A percentile compares a stretch with the other conserved stretches of the same genome.
Evolutionary conservation across 30 jellyfish, hydroid and myxozoan species (phyloP).

Genomic region (Rhopilema esculentum): DNA sequence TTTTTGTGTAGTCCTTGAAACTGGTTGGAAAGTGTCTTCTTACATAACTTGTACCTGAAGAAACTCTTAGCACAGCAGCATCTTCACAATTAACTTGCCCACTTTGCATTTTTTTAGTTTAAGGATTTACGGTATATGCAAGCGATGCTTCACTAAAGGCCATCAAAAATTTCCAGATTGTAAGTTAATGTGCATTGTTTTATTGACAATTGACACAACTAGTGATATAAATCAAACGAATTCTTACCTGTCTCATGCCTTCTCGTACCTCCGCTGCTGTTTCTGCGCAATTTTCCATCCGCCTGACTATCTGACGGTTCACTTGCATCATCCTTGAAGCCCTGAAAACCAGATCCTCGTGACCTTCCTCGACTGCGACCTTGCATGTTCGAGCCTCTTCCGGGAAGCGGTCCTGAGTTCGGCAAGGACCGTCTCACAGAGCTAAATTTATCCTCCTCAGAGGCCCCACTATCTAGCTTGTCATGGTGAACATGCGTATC

Average conservation of each 20-base stretch:
- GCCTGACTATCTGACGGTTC: slow-evolving; percentile 3
- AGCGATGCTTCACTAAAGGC: too few relatives aligned
- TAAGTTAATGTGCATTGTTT: too few relatives aligned
- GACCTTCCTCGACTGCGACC: slow-evolving; percentile 39
- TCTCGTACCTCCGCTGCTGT: neutral
- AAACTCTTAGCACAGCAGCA: too few relatives aligned
- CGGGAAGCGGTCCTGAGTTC: slow-evolving; percentile 7
- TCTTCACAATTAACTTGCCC: too few relatives aligned
- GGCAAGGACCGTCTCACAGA: slow-evolving; percentile 59
- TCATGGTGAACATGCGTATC: slow-evolving; percentile 33
- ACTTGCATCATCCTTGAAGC: neutral
- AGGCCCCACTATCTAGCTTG: slow-evolving; percentile 67
- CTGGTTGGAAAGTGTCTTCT: too few relatives aligned
- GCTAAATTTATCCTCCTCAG: slow-evolving; percentile 79
- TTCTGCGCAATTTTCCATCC: slow-evolving; percentile 19
- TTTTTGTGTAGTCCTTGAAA: too few relatives aligned
- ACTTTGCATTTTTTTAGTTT: too few relatives aligned
- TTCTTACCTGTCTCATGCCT: slow-evolving; percentile 37
- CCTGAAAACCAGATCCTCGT: slow-evolving; percentile 28
- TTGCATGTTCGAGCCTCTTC: slow-evolving; percentile 22
- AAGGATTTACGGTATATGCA: too few relatives aligned
- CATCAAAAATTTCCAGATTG: too few relatives aligned
- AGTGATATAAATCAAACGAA: neutral
- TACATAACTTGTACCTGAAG: too few relatives aligned
- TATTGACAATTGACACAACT: neutral